These are phyloP conservation scores for Acanthococcus lagerstroemiae DNA, from an alignment of 2,888 invertebrate genomes.

Conservation along the genomic window DNA sequence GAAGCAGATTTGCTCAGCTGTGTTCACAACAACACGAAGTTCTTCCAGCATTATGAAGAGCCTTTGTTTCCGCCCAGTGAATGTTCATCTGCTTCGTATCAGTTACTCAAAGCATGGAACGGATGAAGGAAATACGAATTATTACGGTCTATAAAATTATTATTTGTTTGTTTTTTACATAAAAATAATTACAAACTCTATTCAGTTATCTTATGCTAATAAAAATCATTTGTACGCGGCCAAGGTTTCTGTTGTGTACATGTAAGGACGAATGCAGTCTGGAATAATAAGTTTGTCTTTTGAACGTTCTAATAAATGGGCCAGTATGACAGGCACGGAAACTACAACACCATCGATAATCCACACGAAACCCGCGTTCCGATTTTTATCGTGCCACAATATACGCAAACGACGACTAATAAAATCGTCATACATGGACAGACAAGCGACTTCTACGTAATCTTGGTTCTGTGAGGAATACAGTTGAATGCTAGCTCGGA, in stretches of 20 bases:
- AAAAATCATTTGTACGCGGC: too few species aligned
- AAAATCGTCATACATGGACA: constrained; percentile 61
- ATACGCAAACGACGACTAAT: constrained; percentile 69
- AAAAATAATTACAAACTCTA: too few species aligned
- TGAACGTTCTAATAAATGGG: constrained; percentile 56
- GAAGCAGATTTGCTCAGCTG: constrained; percentile 65
- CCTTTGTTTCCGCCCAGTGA: too few species aligned
- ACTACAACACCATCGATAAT: constrained; percentile 62
- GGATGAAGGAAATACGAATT: too few species aligned
- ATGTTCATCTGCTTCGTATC: too few species aligned
- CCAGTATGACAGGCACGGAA: constrained; percentile 63
- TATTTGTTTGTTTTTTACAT: too few species aligned
- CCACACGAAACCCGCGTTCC: constrained; percentile 52
- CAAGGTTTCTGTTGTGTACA: too few species aligned
- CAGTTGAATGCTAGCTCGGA: constrained; percentile 60
- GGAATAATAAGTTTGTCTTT: constrained; percentile 43
- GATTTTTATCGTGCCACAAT: constrained; percentile 50
- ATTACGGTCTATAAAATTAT: too few species aligned
- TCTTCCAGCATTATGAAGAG: too few species aligned
- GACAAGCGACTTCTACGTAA: constrained; percentile 62
- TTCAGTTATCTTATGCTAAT: too few species aligned
- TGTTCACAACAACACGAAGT: too few species aligned
- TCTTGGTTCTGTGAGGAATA: constrained; percentile 54
- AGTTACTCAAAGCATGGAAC: too few species aligned
- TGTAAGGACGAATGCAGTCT: constrained; percentile 30